These are phyloP conservation scores for Stenichneumon culpator DNA, from an alignment of 2,888 invertebrate species.

Conservation along the genomic window DNA sequence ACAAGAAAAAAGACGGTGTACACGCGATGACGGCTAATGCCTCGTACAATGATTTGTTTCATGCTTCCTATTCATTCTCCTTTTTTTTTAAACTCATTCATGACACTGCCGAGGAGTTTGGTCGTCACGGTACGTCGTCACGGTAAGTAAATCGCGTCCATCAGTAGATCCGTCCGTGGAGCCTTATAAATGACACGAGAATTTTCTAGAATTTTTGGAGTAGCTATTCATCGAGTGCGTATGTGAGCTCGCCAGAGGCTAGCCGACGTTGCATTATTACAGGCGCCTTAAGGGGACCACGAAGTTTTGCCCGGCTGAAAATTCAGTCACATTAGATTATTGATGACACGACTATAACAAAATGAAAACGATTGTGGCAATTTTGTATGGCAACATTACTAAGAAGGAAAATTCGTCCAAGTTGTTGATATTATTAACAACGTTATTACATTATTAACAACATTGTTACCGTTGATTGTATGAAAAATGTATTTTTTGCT, in stretches of 20 bases:
- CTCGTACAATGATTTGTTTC: slow-evolving; percentile 21
- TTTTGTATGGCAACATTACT: too few species aligned
- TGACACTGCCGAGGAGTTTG: neutral
- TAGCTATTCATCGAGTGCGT: neutral
- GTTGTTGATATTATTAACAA: too few species aligned
- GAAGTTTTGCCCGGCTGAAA: neutral
- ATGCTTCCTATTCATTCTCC: slow-evolving; percentile 19
- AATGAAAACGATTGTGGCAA: too few species aligned
- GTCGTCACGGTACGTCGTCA: neutral
- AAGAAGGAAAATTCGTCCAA: too few species aligned
- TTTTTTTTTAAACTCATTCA: neutral
- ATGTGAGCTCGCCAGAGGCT: too few species aligned
- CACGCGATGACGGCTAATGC: neutral
- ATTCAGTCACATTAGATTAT: neutral
- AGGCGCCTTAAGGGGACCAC: neutral
- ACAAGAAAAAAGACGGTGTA: neutral
- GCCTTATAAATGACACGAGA: neutral
- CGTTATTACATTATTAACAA: too few species aligned
- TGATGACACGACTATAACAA: neutral
- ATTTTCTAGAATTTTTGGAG: neutral
- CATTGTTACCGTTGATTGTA: too few species aligned
- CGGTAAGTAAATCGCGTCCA: neutral
- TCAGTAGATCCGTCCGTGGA: neutral
- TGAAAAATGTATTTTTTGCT: too few species aligned
- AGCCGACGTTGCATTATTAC: neutral